phyloP scores from a whole-genome alignment of 2,888 invertebrate species.

The Dexiosoma caninum region DNA sequence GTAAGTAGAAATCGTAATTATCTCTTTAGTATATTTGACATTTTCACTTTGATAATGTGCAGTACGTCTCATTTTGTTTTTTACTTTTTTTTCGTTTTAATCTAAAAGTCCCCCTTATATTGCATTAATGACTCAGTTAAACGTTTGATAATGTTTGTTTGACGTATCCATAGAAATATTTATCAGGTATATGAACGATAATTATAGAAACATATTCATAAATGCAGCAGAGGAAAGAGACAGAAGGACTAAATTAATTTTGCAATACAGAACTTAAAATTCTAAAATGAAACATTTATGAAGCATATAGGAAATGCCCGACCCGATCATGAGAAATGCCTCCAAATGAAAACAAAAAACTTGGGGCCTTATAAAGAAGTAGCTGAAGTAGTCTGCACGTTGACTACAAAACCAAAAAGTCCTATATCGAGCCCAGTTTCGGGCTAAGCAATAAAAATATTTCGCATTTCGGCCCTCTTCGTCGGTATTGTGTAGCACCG shows the following conservation, averaged over 20 bases:
- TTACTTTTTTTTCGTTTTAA: not conserved
- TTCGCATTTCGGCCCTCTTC: too few species aligned
- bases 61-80: not conserved
- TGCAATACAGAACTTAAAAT: not conserved
- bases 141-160: conserved; percentile 38
- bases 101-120: not conserved
- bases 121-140: conserved; percentile 22
- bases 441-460: too few species aligned
- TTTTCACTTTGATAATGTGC: conserved; percentile 20
- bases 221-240: not conserved
- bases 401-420: too few species aligned
- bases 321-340: too few species aligned
- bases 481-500: too few species aligned
- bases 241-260: conserved; percentile 15
- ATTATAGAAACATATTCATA: not conserved
- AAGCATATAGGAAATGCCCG: not conserved
- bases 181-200: not conserved
- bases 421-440: too few species aligned
- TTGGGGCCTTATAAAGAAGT: too few species aligned
- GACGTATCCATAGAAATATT: not conserved
- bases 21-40: conserved; percentile 15
- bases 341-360: too few species aligned
- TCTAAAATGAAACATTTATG: not conserved
- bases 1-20: not conserved
- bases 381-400: too few species aligned